Percentiles rank a stretch among this genome's conserved stretches.
These are phyloP conservation scores for Zosterops borbonicus DNA, from an alignment of 2,113 vertebrate genomes.

Conservation along the genomic window DNA sequence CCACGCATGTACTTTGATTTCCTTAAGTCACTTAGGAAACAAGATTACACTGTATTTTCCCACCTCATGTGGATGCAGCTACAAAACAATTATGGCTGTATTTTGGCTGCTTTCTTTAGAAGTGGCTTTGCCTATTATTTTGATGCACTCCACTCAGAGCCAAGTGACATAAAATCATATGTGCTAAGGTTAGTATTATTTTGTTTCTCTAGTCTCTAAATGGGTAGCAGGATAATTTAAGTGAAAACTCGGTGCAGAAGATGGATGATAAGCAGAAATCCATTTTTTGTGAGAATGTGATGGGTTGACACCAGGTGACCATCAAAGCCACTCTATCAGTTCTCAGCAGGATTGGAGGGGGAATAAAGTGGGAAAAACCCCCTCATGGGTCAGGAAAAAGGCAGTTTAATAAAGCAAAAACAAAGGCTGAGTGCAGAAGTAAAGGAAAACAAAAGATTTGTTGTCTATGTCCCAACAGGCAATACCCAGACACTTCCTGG, in stretches of 20 bases:
- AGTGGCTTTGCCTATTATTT: background rate
- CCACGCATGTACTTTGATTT: background rate
- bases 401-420: background rate
- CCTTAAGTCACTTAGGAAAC: background rate
- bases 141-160: background rate
- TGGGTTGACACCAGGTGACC: background rate
- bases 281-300: rapidly evolving
- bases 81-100: background rate
- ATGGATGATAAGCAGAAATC: background rate
- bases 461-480: background rate
- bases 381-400: background rate
- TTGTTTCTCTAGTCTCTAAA: background rate
- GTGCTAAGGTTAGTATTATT: background rate
- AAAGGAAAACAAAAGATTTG: background rate
- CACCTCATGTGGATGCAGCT: rapidly evolving
- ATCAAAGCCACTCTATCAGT: background rate
- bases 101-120: background rate
- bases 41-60: background rate
- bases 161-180: background rate
- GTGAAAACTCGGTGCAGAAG: rapidly evolving
- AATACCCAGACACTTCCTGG: background rate
- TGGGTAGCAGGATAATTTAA: background rate
- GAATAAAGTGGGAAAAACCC: background rate
- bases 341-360: background rate
- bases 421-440: background rate